phyloP scores from a whole-genome alignment of 2,888 invertebrate genomes.

The Julus scandinavius region DNA sequence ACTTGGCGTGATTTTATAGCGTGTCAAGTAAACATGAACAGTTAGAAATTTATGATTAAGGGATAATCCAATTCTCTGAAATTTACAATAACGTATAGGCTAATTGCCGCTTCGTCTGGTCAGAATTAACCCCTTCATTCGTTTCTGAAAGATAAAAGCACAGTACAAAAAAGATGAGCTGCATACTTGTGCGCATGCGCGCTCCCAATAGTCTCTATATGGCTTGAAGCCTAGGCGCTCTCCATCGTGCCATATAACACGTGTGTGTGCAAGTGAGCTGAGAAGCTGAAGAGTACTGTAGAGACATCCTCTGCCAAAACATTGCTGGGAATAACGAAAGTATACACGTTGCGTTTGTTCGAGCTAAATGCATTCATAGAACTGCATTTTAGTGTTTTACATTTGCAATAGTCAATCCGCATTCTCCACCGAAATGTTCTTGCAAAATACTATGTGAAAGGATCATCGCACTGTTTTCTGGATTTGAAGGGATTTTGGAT shows the following conservation, averaged over 20 bases:
- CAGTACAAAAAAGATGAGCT: neutral
- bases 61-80: neutral
- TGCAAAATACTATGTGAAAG: neutral
- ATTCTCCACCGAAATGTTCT: too few species aligned
- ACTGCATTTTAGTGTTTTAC: neutral
- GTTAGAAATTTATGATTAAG: neutral
- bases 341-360: neutral
- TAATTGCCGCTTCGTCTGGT: neutral
- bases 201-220: neutral
- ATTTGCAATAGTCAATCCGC: neutral
- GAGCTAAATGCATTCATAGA: neutral
- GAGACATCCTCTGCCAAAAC: neutral
- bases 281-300: neutral
- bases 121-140: neutral
- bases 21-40: neutral
- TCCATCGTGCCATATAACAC: constrained; percentile 34
- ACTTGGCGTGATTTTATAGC: neutral
- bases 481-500: neutral
- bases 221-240: neutral
- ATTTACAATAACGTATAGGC: neutral
- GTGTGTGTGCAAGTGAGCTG: constrained; percentile 10
- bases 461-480: neutral
- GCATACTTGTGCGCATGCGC: neutral
- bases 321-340: neutral
- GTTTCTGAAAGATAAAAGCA: neutral